Evolutionary conservation across 2,113 vertebrate species (phyloP), one percentile per base, ranked within the genome.

Genomic region (Thymallus thymallus): DNA sequence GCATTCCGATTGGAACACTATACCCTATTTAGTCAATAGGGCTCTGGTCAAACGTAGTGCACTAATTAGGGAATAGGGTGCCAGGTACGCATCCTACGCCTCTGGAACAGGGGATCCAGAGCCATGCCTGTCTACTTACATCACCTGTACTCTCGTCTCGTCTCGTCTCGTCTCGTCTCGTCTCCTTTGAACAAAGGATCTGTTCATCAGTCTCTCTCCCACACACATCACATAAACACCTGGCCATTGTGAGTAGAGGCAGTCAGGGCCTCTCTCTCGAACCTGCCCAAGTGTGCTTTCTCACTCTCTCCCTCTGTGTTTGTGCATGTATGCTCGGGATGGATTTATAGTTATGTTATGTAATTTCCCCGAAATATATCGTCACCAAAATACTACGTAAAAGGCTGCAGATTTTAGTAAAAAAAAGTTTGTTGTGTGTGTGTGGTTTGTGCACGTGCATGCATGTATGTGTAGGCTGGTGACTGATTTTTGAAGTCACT

Each of bases 191-290:
- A 84, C 77, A 82, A 79, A 84, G 63, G 74, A 24, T 18, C n/a
- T 76, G 30, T 76, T 76, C 73, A 69, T 81, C 30, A 58, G 3
- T 23, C 9, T 20, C 75, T 22, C 75, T 75, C 23, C 68, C 48
- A 35, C 72, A 45, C 51, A 74, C 65, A 78, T 84, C 82, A 82
- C 70, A 77, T 64, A 51, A 63, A n/a, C 72, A 84, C 70, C 86
- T 75, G 78, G 78, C 81, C 56, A 83, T 80, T 84, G 81, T 71
- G 74, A 78, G 51, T 63, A 76, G 81, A 80, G 72, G 22, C 65
- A 80, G 86, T 85, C 72, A 65, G 69, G 68, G 72, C 70, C 79
- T 68, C 55, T 69, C 82, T 86, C 73, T 79, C 73, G 76, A 70
- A 83, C 84, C 78, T 85, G 69, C 22, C 45, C 24, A 23, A 24